These are phyloP conservation scores for Helostoma temminkii DNA, from an alignment of 2,797 vertebrate species.

Conservation along the genomic window DNA sequence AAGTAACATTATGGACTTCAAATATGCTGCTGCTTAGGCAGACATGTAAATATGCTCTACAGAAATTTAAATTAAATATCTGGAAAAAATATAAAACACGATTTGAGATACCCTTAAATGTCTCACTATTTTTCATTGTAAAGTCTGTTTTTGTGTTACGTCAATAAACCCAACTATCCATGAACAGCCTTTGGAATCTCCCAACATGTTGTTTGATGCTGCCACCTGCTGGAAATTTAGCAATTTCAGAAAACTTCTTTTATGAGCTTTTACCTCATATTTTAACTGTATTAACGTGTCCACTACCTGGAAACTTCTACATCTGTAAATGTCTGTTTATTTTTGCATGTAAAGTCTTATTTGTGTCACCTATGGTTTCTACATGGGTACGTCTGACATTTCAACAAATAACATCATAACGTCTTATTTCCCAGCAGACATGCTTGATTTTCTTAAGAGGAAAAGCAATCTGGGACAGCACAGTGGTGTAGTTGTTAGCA, in stretches of 20 bases:
- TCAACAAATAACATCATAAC: too few species aligned
- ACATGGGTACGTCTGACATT: too few species aligned
- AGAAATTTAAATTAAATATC: background rate
- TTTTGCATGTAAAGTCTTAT: too few species aligned
- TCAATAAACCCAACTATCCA: background rate
- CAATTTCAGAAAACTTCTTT: too few species aligned
- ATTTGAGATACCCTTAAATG: too few species aligned
- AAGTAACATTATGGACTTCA: background rate
- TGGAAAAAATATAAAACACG: background rate
- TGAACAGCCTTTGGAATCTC: background rate
- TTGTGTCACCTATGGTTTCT: too few species aligned
- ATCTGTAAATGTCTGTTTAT: background rate
- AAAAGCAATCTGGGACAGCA: too few species aligned
- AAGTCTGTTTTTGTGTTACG: background rate
- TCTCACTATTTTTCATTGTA: too few species aligned
- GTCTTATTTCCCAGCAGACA: background rate
- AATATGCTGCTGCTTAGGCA: background rate
- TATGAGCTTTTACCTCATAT: too few species aligned
- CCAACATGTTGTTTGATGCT: constrained; percentile 32
- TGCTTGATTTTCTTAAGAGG: background rate
- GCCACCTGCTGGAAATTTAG: constrained; percentile 65
- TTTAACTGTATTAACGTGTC: too few species aligned
- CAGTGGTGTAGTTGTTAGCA: too few species aligned
- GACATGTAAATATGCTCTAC: background rate
- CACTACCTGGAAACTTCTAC: background rate